Conservation (phyloP, 2,888 invertebrate genomes). For the Heliothis peltigera region DNA sequence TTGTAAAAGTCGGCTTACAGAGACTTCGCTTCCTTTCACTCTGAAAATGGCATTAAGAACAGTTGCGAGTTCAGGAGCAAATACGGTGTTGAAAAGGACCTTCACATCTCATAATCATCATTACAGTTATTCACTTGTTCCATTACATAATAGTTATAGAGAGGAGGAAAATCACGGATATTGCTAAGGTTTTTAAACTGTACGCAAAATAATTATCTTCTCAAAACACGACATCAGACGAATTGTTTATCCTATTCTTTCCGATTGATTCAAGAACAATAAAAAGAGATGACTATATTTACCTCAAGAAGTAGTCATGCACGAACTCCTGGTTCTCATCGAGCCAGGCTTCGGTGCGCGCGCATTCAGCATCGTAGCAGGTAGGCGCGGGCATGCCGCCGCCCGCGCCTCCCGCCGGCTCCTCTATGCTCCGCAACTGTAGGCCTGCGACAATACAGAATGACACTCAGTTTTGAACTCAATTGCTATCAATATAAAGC, state of each 20-base stretch:
- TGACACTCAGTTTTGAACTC: constrained; percentile 48
- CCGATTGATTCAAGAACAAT: not conserved
- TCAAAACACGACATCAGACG: no score
- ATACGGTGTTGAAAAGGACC: no score
- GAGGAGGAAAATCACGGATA: no score
- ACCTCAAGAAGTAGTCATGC: constrained; percentile 98
- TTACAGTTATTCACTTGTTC: no score
- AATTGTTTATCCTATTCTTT: not conserved
- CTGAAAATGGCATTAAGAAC: constrained; percentile 5
- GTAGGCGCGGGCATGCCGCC: constrained; percentile 91
- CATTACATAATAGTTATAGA: no score
- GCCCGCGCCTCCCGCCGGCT: constrained; percentile 92
- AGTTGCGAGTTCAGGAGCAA: not conserved
- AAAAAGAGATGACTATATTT: constrained; percentile 59
- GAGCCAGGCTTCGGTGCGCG: constrained; percentile 98
- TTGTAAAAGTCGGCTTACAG: constrained; percentile 41
- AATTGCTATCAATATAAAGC: not conserved
- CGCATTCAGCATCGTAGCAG: constrained; percentile 95
- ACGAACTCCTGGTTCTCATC: constrained; percentile 99
- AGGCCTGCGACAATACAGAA: constrained; percentile 91
- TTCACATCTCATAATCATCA: no score
- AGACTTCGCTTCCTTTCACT: constrained; percentile 1
- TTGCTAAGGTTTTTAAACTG: no score
- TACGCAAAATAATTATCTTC: no score
- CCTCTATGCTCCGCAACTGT: constrained; percentile 96